Percentiles rank a stretch among this genome's conserved stretches.
Evolutionary conservation across 2,888 invertebrate genomes (phyloP).

Genomic region (Ophraella communa): DNA sequence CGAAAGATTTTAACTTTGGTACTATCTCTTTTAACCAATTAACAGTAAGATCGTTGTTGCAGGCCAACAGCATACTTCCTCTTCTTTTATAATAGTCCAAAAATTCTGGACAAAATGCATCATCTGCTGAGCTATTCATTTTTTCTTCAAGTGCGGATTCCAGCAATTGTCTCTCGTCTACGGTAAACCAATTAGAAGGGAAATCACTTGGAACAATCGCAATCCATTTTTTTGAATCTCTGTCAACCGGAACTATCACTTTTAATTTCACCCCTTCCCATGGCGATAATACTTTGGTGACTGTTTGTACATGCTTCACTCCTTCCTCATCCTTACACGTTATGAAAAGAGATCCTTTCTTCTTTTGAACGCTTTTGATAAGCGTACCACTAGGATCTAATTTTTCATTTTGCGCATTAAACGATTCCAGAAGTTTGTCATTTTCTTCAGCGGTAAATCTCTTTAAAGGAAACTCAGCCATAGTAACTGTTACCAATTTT

Average conservation of each 20-base stretch:
- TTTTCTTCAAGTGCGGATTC: not conserved
- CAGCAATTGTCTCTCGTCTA: not conserved
- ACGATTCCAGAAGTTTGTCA: not conserved
- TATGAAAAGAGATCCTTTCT: not conserved
- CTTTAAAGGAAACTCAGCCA: not conserved
- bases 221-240: slow-evolving; percentile 2
- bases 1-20: not conserved
- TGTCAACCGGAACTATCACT: slow-evolving; percentile 13
- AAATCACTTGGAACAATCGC: slow-evolving; percentile 6
- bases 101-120: slow-evolving; percentile 11
- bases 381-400: not conserved
- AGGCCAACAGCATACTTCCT: slow-evolving; percentile 5
- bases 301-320: slow-evolving; percentile 8
- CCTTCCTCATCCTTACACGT: not conserved
- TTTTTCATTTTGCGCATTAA: not conserved
- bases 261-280: slow-evolving; percentile 15
- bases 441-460: not conserved
- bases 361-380: not conserved
- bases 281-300: slow-evolving; percentile 9
- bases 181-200: slow-evolving; percentile 9
- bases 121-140: not conserved
- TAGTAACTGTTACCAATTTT: not conserved
- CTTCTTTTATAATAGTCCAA: slow-evolving; percentile 6
- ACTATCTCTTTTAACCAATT: slow-evolving; percentile 11
- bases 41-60: slow-evolving; percentile 9